Evolutionary conservation across 1,140 invertebrate genomes (phyloP).

Genomic region (Drosophila neocordata): DNA sequence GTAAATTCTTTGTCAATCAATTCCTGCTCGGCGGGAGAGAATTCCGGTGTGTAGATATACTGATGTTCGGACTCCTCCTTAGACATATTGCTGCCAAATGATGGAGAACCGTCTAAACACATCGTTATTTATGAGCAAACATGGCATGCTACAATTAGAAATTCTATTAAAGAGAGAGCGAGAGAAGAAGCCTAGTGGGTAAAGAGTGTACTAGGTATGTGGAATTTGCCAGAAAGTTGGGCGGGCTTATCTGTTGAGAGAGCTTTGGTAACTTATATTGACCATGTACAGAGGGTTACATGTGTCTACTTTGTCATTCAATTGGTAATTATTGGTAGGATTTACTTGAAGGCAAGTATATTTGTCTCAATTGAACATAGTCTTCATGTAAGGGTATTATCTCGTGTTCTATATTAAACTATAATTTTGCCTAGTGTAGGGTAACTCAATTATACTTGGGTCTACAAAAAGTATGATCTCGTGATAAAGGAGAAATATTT

Average conservation of each 20-base stretch:
- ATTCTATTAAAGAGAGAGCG: conserved; percentile 2
- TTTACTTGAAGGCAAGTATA: no score
- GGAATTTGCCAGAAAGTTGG: background rate
- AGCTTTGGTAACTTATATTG: no score
- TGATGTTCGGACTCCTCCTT: background rate
- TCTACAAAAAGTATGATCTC: background rate
- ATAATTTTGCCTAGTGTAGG: background rate
- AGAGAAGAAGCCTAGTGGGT: background rate
- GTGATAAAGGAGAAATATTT: background rate
- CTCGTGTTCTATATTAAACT: background rate
- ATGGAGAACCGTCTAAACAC: background rate
- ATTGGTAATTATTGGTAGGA: no score
- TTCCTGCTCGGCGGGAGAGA: conserved; percentile 81
- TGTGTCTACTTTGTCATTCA: no score
- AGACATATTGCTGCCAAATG: conserved; percentile 5
- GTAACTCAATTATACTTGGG: background rate
- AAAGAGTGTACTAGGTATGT: background rate
- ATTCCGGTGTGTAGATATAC: conserved; percentile 48
- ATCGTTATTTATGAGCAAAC: conserved; percentile 39
- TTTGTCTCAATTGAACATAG: no score
- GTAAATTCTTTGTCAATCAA: conserved; percentile 83
- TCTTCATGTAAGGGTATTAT: background rate
- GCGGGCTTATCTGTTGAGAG: no score
- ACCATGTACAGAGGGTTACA: no score
- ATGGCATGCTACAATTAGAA: conserved; percentile 16